These are phyloP conservation scores for Uropsilus gracilis DNA, from an alignment of 2,113 vertebrate genomes.

Conservation along the genomic window DNA sequence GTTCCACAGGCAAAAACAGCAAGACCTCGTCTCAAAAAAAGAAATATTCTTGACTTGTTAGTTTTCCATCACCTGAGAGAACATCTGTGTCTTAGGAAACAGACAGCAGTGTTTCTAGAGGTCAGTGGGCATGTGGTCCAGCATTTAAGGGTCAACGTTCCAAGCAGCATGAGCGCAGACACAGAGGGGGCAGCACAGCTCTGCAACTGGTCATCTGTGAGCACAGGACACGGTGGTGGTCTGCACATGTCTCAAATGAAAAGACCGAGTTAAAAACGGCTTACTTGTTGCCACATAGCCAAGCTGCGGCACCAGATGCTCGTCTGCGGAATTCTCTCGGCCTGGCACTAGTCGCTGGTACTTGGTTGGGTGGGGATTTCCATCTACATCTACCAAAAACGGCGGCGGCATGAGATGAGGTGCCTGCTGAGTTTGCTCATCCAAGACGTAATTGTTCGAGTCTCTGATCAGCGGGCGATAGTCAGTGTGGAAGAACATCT, in stretches of 20 bases:
- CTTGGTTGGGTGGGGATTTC: conserved; percentile 96
- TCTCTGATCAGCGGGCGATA: conserved; percentile 96
- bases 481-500: conserved; percentile 99
- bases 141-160: background rate
- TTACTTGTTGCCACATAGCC: conserved; percentile 98
- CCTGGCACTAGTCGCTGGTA: conserved; percentile 97
- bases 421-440: conserved; percentile 98
- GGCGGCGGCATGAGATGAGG: conserved; percentile 99
- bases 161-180: background rate
- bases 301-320: conserved; percentile 96
- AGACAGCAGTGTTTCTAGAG: background rate
- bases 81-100: background rate
- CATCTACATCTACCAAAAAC: conserved; percentile 97
- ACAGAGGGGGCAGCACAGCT: too few species aligned
- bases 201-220: background rate
- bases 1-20: too few species aligned
- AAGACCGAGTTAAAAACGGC: conserved; percentile 15
- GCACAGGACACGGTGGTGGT: background rate
- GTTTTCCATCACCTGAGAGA: too few species aligned
- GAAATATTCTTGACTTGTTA: too few species aligned
- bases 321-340: conserved; percentile 94
- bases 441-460: conserved; percentile 95
- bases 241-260: background rate
- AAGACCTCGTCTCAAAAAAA: too few species aligned
- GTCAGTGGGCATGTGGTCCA: background rate